Evolutionary conservation across 1,140 invertebrate genomes (phyloP).

Genomic region (Drosophila funebris): DNA sequence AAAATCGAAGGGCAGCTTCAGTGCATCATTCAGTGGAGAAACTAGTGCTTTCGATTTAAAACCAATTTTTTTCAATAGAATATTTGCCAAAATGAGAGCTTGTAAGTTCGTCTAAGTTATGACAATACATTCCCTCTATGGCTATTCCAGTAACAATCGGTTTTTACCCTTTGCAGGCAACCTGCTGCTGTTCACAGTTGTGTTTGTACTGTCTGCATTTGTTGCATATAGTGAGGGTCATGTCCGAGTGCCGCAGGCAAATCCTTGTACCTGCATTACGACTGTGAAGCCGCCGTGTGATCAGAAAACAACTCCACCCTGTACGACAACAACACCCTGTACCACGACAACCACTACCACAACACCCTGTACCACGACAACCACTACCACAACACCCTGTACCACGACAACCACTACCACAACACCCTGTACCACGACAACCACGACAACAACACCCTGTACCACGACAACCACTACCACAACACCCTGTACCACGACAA

Average conservation of each 20-base stretch:
- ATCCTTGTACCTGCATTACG: no score
- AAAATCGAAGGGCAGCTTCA: not conserved
- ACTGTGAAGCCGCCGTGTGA: conserved; percentile 6
- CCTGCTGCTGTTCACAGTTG: conserved; percentile 36
- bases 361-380: not conserved
- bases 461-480: conserved; percentile 7
- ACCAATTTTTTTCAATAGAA: not conserved
- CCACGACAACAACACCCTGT: not conserved
- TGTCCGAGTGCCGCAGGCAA: not conserved
- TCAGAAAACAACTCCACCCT: not conserved
- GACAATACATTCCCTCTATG: not conserved
- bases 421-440: conserved; percentile 10
- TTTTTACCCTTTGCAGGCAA: conserved; percentile 23
- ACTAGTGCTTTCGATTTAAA: not conserved
- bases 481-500: not conserved
- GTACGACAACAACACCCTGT: not conserved
- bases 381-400: not conserved
- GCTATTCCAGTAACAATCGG: not conserved
- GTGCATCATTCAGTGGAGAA: conserved; percentile 1
- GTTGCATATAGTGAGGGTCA: conserved; percentile 5
- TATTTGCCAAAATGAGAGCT: conserved; percentile 46
- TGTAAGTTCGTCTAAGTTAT: conserved; percentile 35
- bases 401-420: not conserved
- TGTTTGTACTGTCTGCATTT: conserved; percentile 40
- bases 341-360: not conserved